Evolutionary conservation across 2,888 invertebrate genomes (phyloP).

Genomic region (Patella caerulea): DNA sequence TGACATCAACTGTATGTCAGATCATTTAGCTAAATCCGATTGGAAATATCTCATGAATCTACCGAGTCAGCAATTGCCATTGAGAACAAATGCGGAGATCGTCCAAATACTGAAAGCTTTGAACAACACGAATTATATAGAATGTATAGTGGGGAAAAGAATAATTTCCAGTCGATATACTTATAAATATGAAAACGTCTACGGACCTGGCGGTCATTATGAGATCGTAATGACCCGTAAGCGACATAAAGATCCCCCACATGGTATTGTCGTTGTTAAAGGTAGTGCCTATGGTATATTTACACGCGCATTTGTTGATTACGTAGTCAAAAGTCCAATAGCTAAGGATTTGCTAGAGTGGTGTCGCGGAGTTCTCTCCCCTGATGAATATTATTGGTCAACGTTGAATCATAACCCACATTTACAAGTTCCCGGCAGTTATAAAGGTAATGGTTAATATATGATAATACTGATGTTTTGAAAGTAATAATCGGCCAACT

Average conservation of each 20-base stretch:
- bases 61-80: constrained; percentile 67
- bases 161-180: constrained; percentile 39
- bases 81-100: constrained; percentile 68
- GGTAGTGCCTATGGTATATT: constrained; percentile 69
- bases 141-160: constrained; percentile 59
- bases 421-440: constrained; percentile 64
- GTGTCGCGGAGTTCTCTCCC: constrained; percentile 62
- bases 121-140: constrained; percentile 70
- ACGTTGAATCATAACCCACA: constrained; percentile 66
- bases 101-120: constrained; percentile 67
- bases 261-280: constrained; percentile 36
- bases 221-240: not conserved
- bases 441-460: constrained; percentile 48
- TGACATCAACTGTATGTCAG: constrained; percentile 69
- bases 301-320: constrained; percentile 65
- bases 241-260: constrained; percentile 39
- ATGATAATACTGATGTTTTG: no score
- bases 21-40: constrained; percentile 44
- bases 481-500: no score
- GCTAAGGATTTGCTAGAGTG: constrained; percentile 63
- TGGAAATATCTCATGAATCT: constrained; percentile 71
- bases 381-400: constrained; percentile 71
- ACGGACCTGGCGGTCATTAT: constrained; percentile 9
- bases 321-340: constrained; percentile 51
- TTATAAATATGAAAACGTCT: constrained; percentile 27